Evolutionary conservation across 1,140 invertebrate species (phyloP).

Genomic region (Cylas formicarius): DNA sequence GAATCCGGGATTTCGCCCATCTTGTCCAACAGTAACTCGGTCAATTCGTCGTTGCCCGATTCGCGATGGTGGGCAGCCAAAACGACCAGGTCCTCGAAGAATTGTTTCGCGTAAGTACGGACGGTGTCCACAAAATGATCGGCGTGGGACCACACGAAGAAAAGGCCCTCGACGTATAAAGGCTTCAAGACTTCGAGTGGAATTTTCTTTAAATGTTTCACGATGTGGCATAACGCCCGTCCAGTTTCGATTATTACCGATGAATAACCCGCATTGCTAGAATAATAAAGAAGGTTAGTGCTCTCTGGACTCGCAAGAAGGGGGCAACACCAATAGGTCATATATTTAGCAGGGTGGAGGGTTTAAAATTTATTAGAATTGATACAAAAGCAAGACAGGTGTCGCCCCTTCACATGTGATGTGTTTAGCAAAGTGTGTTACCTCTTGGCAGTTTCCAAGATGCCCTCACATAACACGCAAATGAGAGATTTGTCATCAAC

Average conservation of each 20-base stretch:
- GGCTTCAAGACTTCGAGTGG: constrained; percentile 14
- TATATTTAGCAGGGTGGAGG: background rate
- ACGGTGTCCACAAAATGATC: constrained; percentile 24
- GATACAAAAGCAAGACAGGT: background rate
- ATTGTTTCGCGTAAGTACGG: constrained; percentile 17
- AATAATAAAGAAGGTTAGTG: constrained; percentile 8
- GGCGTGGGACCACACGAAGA: constrained; percentile 18
- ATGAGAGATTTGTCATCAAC: constrained; percentile 18
- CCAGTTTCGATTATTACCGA: constrained; percentile 19
- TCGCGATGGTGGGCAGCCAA: constrained; percentile 20
- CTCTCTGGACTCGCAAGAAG: background rate
- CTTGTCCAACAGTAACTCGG: constrained; percentile 16
- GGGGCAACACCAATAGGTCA: background rate
- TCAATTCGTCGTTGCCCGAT: constrained; percentile 18
- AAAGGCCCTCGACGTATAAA: constrained; percentile 18
- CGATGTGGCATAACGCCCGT: constrained; percentile 11
- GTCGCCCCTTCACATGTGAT: background rate
- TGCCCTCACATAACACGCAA: constrained; percentile 19
- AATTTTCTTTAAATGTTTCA: constrained; percentile 19
- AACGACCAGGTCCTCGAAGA: constrained; percentile 22
- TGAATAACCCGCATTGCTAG: constrained; percentile 18
- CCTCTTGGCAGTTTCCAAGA: constrained; percentile 21
- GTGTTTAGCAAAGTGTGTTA: constrained; percentile 1
- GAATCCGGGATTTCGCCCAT: constrained; percentile 14
- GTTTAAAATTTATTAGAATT: background rate